Conservation (phyloP, 2,888 invertebrate genomes). For the Acanthosoma haemorrhoidale region DNA sequence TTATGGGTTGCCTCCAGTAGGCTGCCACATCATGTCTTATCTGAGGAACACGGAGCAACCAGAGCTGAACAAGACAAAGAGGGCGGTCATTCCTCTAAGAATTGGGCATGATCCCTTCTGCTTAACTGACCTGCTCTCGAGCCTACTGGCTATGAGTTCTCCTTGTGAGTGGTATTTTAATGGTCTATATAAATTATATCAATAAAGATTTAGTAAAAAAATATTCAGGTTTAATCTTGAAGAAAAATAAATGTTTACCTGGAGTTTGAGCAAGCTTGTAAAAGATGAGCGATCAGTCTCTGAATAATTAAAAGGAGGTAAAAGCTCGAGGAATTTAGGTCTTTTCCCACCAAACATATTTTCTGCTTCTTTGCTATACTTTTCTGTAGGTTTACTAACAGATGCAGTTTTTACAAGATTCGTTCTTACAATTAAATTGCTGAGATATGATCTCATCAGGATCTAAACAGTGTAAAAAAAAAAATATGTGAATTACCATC, state of each 20-base stretch:
- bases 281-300: constrained; percentile 32
- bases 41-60: no score
- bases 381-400: constrained; percentile 15
- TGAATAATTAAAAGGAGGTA: constrained; percentile 37
- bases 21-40: no score
- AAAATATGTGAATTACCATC: background rate
- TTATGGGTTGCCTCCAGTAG: no score
- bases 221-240: no score
- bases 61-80: no score
- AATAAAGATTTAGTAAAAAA: no score
- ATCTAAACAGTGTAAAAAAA: constrained; percentile 36
- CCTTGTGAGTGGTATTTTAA: no score
- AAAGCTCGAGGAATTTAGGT: constrained; percentile 37
- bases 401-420: constrained; percentile 6
- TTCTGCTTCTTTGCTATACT: constrained; percentile 2
- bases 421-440: constrained; percentile 40
- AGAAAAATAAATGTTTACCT: constrained; percentile 31
- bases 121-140: no score
- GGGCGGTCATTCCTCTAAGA: no score
- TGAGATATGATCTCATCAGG: constrained; percentile 45
- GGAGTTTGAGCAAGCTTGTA: constrained; percentile 40
- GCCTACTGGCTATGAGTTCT: no score
- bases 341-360: constrained; percentile 38
- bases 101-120: no score
- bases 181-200: no score